Evolutionary conservation across 2,888 invertebrate genomes (phyloP), one percentile per base, ranked within the genome.

Genomic region (Plusia festucae): DNA sequence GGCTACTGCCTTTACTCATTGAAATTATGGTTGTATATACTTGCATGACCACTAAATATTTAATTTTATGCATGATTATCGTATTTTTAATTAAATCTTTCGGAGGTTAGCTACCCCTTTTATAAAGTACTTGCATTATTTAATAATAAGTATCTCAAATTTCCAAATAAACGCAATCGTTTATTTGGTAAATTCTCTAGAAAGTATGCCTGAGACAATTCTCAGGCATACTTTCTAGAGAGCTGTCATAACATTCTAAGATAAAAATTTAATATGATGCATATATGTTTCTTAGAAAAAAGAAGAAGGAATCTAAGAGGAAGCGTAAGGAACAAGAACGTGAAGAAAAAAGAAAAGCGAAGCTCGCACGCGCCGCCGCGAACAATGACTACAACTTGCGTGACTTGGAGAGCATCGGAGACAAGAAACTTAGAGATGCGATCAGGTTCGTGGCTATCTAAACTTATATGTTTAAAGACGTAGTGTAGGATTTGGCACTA

Each of bases 291-390:
- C 54, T 5, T 61, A 95, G 95, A 85, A 96, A 96, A 89, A 96
- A 96, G 90, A 97, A 97, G 90, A 97, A 97, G 89, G 97, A 97
- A 88, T 96, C 97, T 61, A 97, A 97, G 85, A 96, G 97, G 87
- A 97, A 97, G 90, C 96, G 96, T 68, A 97, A 97, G 81, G 96
- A 96, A 78, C 96, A 96, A 73, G 96, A 96, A 65, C 95, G 96
- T 62, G 97, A 97, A 79, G 97, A 97, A 84, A 97, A 97, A 86
- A 94, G 97, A 82, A 97, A 97, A 82, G 96, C 96, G 32, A 97
- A 97, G 80, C 91, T 96, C 80, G 93, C 96, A 53, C 95, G 96
- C 69, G 91, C 95, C 65, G 93, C 95, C 20, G 91, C 95, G 24
- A 94, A 95, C 77, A 92, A 88, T 66, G 96, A 97, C 60, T 96